Evolutionary conservation across 2,113 vertebrate genomes (phyloP).

Genomic region (Lipophrys pholis): DNA sequence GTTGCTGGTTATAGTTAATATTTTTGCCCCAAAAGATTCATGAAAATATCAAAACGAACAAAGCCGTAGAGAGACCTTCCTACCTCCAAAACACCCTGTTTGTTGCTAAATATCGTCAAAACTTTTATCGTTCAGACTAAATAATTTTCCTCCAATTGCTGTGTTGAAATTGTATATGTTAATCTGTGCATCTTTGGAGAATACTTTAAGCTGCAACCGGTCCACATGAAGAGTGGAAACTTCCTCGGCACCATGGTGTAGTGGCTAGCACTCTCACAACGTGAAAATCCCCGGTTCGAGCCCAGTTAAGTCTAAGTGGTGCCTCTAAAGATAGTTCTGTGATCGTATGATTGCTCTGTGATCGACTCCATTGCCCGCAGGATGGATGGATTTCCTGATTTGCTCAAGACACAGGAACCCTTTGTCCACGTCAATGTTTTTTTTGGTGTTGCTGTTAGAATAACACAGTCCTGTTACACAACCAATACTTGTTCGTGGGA

Average conservation of each 20-base stretch:
- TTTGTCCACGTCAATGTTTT: too few relatives aligned
- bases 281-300: too few relatives aligned
- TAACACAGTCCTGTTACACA: not conserved
- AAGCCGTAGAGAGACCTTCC: too few relatives aligned
- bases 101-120: not conserved
- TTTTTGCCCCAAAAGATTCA: not conserved
- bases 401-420: too few relatives aligned
- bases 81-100: not conserved
- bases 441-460: too few relatives aligned
- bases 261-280: too few relatives aligned
- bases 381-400: too few relatives aligned
- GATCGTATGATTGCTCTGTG: too few relatives aligned
- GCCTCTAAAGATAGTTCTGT: too few relatives aligned
- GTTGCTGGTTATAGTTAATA: not conserved
- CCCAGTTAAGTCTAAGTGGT: too few relatives aligned
- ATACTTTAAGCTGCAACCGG: not conserved
- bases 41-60: slow-evolving; percentile 22
- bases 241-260: too few relatives aligned
- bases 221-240: not conserved
- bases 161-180: not conserved
- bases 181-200: not conserved
- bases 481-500: not conserved
- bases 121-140: not conserved
- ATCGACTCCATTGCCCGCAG: too few relatives aligned
- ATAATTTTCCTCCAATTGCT: not conserved